Evolutionary conservation across 2,113 vertebrate genomes (phyloP).

Genomic region (Ceratotherium simum): DNA sequence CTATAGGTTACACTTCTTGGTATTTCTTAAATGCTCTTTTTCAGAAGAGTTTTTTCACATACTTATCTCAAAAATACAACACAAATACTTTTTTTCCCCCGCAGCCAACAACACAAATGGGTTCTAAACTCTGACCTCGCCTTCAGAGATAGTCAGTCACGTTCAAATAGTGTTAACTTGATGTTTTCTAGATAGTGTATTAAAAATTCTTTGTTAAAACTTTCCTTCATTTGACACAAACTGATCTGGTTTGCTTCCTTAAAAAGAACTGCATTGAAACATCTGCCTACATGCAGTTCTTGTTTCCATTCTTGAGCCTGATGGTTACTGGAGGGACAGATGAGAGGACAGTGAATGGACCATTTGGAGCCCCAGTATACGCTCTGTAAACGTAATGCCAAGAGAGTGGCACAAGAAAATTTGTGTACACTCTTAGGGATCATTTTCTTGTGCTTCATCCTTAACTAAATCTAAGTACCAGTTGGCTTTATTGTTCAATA

Average conservation of each 20-base stretch:
- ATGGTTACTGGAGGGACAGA: conserved; percentile 74
- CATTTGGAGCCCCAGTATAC: conserved; percentile 74
- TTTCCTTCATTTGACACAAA: conserved; percentile 58
- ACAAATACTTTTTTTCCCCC: background rate
- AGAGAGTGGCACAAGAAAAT: conserved; percentile 78
- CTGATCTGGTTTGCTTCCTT: conserved; percentile 70
- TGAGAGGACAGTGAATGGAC: conserved; percentile 77
- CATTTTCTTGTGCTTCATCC: conserved; percentile 81
- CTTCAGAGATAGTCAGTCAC: conserved; percentile 28
- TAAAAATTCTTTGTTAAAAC: conserved; percentile 65
- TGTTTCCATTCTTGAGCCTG: conserved; percentile 79
- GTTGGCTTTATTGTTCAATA: conserved; percentile 63
- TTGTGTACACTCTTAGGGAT: conserved; percentile 79
- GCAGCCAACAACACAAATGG: background rate
- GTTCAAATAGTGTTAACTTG: conserved; percentile 38
- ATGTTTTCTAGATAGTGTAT: background rate
- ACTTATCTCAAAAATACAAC: conserved; percentile 2
- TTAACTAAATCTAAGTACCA: conserved; percentile 81
- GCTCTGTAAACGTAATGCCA: conserved; percentile 80
- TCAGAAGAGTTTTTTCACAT: background rate
- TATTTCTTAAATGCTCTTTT: conserved; percentile 11
- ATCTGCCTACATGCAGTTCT: conserved; percentile 66
- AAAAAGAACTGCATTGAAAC: conserved; percentile 74
- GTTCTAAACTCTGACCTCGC: background rate
- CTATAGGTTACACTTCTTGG: background rate